Evolutionary conservation across 2,888 invertebrate species (phyloP).

Genomic region (Caenorhabditis drosophilae): DNA sequence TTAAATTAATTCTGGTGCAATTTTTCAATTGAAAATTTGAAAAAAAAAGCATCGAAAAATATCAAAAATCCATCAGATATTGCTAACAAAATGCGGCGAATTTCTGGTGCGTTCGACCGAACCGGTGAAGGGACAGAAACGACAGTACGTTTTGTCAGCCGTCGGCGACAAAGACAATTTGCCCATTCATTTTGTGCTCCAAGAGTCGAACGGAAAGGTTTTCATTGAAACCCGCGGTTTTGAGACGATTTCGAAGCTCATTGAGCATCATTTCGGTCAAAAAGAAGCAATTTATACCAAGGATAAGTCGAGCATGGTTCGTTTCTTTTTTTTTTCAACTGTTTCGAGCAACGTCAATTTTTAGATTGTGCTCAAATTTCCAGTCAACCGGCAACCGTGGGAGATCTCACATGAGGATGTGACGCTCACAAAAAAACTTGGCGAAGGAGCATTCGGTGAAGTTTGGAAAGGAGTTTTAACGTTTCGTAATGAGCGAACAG

Average conservation of each 20-base stretch:
- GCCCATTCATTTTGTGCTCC: slow-evolving; percentile 35
- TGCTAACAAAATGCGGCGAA: slow-evolving; percentile 46
- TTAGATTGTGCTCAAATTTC: slow-evolving; percentile 40
- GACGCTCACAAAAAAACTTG: slow-evolving; percentile 50
- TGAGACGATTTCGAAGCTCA: slow-evolving; percentile 18
- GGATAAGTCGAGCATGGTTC: slow-evolving; percentile 25
- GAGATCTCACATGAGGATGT: slow-evolving; percentile 54
- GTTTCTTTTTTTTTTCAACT: too few relatives aligned
- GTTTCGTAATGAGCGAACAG: background rate
- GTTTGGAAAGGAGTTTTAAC: slow-evolving; percentile 19
- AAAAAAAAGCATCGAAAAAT: background rate
- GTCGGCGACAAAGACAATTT: slow-evolving; percentile 26
- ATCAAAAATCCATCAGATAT: slow-evolving; percentile 21
- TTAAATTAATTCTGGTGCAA: too few relatives aligned
- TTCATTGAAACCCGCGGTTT: slow-evolving; percentile 24
- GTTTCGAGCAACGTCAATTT: too few relatives aligned
- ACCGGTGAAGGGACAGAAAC: slow-evolving; percentile 33
- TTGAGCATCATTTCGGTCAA: slow-evolving; percentile 11
- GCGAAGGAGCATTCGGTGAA: slow-evolving; percentile 60
- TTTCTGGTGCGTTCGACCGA: slow-evolving; percentile 49
- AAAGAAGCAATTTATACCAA: slow-evolving; percentile 19
- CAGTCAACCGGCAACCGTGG: slow-evolving; percentile 48
- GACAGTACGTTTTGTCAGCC: slow-evolving; percentile 43
- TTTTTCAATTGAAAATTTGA: background rate
- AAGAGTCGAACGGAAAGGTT: slow-evolving; percentile 21